Evolutionary conservation across 2,113 vertebrate species (phyloP).

Genomic region (Phalacrocorax pelagicus): DNA sequence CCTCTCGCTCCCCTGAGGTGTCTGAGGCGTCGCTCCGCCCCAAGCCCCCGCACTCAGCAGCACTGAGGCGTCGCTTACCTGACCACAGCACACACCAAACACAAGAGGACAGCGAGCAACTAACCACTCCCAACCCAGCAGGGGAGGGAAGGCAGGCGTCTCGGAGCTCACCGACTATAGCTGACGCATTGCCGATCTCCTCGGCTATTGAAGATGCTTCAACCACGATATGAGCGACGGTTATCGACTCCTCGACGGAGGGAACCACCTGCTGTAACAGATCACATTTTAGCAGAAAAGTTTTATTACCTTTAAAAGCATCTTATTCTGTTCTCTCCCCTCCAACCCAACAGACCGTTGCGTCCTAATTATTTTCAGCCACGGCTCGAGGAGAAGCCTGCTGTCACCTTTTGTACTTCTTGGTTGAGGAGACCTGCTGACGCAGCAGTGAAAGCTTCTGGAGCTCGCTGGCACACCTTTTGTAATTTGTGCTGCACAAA

Average conservation of each 20-base stretch:
- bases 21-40: neutral
- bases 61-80: accelerated
- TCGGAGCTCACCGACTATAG: slow-evolving; percentile 71
- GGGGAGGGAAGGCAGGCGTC: neutral
- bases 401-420: slow-evolving; percentile 69
- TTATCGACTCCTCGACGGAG: slow-evolving; percentile 72
- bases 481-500: slow-evolving; percentile 96
- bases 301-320: too few species aligned
- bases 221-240: slow-evolving; percentile 79
- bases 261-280: slow-evolving; percentile 62
- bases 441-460: slow-evolving; percentile 33
- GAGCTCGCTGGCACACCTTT: slow-evolving; percentile 81
- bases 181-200: slow-evolving; percentile 53
- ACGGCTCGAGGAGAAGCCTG: neutral
- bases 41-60: neutral
- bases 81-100: accelerated
- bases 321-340: neutral
- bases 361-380: neutral
- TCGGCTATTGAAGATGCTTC: slow-evolving; percentile 72
- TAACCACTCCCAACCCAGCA: accelerated
- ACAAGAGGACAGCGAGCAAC: accelerated
- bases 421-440: slow-evolving; percentile 33
- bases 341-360: neutral
- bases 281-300: neutral
- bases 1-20: too few species aligned